phyloP scores from a whole-genome alignment of 1,140 invertebrate genomes.

The Cotesia typhae region DNA sequence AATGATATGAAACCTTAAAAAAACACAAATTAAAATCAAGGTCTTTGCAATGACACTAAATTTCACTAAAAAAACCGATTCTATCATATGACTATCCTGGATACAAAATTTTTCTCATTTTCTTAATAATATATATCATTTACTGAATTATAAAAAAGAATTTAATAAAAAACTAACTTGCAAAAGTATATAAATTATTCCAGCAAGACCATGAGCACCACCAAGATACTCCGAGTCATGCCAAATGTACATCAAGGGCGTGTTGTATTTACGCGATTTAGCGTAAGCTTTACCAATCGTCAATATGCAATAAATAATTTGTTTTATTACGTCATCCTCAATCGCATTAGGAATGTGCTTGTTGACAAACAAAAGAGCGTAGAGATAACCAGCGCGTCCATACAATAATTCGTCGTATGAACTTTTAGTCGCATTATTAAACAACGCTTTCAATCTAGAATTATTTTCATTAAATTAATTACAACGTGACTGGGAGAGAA shows the following conservation, averaged over 20 bases:
- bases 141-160: neutral
- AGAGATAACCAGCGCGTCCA: constrained; percentile 87
- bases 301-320: constrained; percentile 72
- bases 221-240: constrained; percentile 89
- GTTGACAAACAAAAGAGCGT: constrained; percentile 77
- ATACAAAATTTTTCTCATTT: no score
- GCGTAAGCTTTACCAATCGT: constrained; percentile 73
- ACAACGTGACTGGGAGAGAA: no score
- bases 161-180: constrained; percentile 67
- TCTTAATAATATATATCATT: no score
- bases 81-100: no score
- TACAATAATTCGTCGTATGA: constrained; percentile 84
- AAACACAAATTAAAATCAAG: no score
- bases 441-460: constrained; percentile 67
- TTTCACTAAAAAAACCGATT: no score
- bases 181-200: constrained; percentile 84
- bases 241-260: constrained; percentile 85
- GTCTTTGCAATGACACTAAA: no score
- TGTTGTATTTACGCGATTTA: constrained; percentile 60
- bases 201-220: constrained; percentile 86
- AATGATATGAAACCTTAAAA: no score
- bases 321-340: constrained; percentile 63
- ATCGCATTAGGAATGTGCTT: constrained; percentile 68
- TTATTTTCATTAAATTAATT: constrained; percentile 22
- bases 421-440: constrained; percentile 64